Base-by-base conservation (phyloP, 2,888 invertebrate species). In the Ennomos fuscantarius region DNA sequence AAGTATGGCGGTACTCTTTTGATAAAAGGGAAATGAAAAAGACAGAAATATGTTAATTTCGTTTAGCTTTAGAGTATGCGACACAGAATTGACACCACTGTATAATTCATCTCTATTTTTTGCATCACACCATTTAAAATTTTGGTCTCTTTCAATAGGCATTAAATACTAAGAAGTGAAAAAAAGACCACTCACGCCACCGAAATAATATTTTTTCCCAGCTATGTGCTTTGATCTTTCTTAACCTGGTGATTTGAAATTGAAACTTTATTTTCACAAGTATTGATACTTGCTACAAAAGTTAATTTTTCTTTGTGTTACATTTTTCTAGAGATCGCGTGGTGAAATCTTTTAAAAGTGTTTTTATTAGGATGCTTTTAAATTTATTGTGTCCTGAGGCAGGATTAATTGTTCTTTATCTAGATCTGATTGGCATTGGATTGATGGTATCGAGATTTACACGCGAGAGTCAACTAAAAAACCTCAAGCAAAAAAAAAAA, bases 351-450 rank as follows among this genome's bases (percentile, higher is more conserved):
- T 43, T 36, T 37, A 13, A 12, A 34, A 55, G 34, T 40, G 1
- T 34, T 50, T 32, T 44, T 45, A 33, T 41, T 11, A 47, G 35
- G 15, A 8, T 8, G 34, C 15, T 43, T 39, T 37, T 32, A 47
- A 42, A 57, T 72, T 72, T 68, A 62, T 66, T 55, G 57, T 60
- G 43, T 53, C 46, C 59, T 53, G 53, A 56, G 66, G 48, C 60
- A 60, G 55, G 58, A 66, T 70, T 67, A 68, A 68, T 68, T 70
- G 70, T 69, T 66, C 55, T 62, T 52, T 63, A 65, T 64, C 61
- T 60, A 51, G 46, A 37, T 24, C 35, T 43, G 60, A 47, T 55
- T 49, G 33, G 33, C 10, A 9, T 12, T 24, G 12, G 62, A 49
- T 40, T 60, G 62, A 64, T 62, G 8, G 10, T 60, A 62, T 59